Evolutionary conservation across 1,140 invertebrate species (phyloP).

Genomic region (Drosophila punjabiensis): DNA sequence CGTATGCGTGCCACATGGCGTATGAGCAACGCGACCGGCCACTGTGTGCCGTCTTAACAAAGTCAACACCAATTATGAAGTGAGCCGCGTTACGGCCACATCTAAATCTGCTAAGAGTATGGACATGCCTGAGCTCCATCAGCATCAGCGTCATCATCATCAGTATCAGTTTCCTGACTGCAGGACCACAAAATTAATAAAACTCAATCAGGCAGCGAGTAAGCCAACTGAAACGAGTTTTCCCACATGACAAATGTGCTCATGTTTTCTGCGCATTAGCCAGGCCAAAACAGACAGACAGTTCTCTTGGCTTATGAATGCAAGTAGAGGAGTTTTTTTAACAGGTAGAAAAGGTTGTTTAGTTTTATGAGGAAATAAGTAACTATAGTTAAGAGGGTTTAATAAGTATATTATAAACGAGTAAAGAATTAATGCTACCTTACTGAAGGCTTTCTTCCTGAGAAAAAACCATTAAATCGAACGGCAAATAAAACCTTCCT

Average conservation of each 20-base stretch:
- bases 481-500: too few relatives aligned
- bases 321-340: not conserved
- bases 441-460: too few relatives aligned
- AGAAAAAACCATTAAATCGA: too few relatives aligned
- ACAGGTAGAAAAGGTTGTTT: not conserved
- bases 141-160: constrained; percentile 2
- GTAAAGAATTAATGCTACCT: too few relatives aligned
- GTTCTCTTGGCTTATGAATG: constrained; percentile 17
- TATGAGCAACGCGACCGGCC: constrained; percentile 57
- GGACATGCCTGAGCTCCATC: not conserved
- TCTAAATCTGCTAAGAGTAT: constrained; percentile 12
- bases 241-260: constrained; percentile 43
- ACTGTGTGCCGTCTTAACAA: constrained; percentile 52
- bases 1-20: constrained; percentile 57
- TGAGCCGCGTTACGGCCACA: not conserved
- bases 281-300: constrained; percentile 24
- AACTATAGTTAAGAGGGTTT: too few relatives aligned
- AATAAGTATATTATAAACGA: not conserved
- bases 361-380: not conserved
- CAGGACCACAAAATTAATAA: constrained; percentile 75
- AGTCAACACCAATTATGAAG: constrained; percentile 57
- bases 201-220: constrained; percentile 62
- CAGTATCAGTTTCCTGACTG: constrained; percentile 54
- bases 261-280: constrained; percentile 65
- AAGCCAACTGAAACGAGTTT: constrained; percentile 22